Conservation (phyloP, 2,888 invertebrate genomes). For the Scaptomyza cyrtandrae region DNA sequence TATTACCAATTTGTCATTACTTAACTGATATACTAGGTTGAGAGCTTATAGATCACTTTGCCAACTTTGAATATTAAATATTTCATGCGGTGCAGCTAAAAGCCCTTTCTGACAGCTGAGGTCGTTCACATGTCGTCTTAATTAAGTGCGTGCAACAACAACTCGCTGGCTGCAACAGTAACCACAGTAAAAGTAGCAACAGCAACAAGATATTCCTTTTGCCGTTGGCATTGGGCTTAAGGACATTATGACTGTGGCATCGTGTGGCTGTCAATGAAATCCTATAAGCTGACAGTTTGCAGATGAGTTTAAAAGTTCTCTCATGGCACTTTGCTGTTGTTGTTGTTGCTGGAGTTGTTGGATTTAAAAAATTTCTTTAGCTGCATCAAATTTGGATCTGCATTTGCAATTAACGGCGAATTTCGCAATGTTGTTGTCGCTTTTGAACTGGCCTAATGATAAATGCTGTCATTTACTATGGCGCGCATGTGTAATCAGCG, state of each 20-base stretch:
- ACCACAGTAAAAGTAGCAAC: constrained; percentile 20
- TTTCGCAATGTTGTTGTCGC: constrained; percentile 24
- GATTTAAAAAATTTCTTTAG: constrained; percentile 8
- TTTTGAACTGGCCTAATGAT: constrained; percentile 49
- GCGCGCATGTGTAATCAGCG: constrained; percentile 62
- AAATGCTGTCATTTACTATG: constrained; percentile 61
- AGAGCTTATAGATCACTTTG: constrained; percentile 30
- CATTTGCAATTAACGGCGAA: constrained; percentile 57
- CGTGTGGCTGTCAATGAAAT: constrained; percentile 69
- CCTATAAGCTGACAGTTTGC: constrained; percentile 70
- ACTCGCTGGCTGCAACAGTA: constrained; percentile 34
- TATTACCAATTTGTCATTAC: constrained; percentile 3
- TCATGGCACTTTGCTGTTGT: constrained; percentile 24
- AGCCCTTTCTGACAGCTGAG: constrained; percentile 63
- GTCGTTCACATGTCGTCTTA: constrained; percentile 80
- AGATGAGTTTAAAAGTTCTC: constrained; percentile 34
- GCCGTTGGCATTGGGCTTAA: constrained; percentile 39
- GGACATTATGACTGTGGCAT: constrained; percentile 74
- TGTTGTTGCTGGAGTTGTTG: constrained; percentile 21
- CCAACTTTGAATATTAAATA: constrained; percentile 49
- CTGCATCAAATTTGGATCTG: constrained; percentile 33
- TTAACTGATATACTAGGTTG: neutral
- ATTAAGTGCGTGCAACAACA: constrained; percentile 69
- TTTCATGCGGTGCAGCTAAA: constrained; percentile 20
- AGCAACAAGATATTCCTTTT: constrained; percentile 18